Base-by-base conservation (phyloP, 2,888 invertebrate genomes). In the Limnephilus marmoratus region DNA sequence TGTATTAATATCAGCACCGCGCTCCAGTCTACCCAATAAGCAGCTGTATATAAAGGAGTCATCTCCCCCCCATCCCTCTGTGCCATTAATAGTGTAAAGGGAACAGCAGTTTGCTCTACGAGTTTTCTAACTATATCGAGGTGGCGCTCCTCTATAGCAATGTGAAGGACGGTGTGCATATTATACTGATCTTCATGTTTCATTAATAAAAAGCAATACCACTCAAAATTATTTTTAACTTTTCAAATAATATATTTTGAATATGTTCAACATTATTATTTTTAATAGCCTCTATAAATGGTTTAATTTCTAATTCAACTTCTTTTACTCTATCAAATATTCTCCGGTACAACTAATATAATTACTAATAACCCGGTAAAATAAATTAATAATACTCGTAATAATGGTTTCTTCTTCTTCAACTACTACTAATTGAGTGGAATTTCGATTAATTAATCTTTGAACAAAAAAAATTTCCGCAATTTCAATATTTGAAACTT, bases 61-160 rank as follows among this genome's bases (percentile, higher is more conserved):
- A 0, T 0, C 3, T 2, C 2, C 24, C 0, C 1, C n/a, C n/a
- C n/a, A 9, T 24, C 24, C 24, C 68, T 7, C 24, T 24, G 24
- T n/a, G 18, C 18, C 68, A 68, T n/a, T 24, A 24, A 9, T n/a
- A 2, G 24, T 1, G 24, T 2, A 9, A n/a, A 68, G 24, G 9
- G 24, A n/a, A 24, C 68, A 24, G 11, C 9, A 24, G 68, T 24
- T 68, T 68, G 68, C 68, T 68, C 24, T n/a, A 9, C 68, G 24
- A 68, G 9, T 18, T 9, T 5, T 68, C 5, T 24, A 68, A 68
- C 24, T 0, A n/a, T n/a, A 9, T 24, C 68, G n/a, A 68, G 68
- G 9, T 68, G 24, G 24, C 68, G 24, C 2, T 0, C 7, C 68
- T 9, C 2, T 18, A 13, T 37, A 37, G 83, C 37, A 34, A 83